Evolutionary conservation across 2,888 invertebrate species (phyloP).

Genomic region (Shargacucullia verbasci): DNA sequence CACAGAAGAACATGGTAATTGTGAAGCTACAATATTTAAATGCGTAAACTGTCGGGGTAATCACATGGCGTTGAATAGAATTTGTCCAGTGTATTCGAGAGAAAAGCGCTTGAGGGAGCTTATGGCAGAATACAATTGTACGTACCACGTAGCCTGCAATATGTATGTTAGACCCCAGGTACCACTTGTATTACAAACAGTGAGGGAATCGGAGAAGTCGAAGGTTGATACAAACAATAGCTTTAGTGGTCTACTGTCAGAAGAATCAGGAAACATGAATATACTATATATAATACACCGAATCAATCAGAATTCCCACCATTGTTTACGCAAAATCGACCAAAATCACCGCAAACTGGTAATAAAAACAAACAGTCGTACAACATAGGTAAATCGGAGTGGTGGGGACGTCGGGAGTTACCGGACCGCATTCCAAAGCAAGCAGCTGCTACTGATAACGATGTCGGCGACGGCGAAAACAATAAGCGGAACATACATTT

Average conservation of each 20-base stretch:
- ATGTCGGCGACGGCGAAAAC: no score
- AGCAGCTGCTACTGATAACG: no score
- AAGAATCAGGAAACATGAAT: no score
- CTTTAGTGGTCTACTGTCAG: not conserved
- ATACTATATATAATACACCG: no score
- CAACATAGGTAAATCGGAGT: not conserved
- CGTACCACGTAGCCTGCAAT: not conserved
- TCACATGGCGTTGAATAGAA: no score
- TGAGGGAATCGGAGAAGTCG: not conserved
- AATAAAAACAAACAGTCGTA: not conserved
- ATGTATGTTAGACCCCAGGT: not conserved
- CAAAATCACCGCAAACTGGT: not conserved
- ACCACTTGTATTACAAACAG: no score
- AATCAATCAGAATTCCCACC: not conserved
- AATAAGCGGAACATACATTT: no score
- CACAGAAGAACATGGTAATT: not conserved
- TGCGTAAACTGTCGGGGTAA: no score
- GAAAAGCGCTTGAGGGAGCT: not conserved
- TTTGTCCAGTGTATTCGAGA: no score
- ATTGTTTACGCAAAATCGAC: not conserved
- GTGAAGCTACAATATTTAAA: not conserved
- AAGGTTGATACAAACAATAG: not conserved
- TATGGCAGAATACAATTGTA: not conserved
- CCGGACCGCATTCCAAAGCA: not conserved
- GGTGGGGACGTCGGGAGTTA: not conserved